A percentile compares a stretch with the other conserved stretches of the same genome.
Conservation (phyloP, 2,797 vertebrate species). For the Muraenolepis orangiensis region DNA sequence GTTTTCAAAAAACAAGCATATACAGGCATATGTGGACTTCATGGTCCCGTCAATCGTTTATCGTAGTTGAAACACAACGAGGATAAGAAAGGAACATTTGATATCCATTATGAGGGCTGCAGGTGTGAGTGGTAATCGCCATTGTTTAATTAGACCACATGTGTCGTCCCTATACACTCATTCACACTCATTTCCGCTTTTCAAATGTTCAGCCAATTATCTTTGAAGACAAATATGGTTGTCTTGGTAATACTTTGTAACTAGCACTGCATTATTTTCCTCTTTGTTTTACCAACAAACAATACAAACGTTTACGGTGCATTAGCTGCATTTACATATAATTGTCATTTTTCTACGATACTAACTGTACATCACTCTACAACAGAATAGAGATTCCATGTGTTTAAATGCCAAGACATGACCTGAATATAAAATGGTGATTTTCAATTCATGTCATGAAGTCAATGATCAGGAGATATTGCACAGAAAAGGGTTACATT, state of each 20-base stretch:
- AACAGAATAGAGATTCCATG: conserved; percentile 40
- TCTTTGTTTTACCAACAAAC: conserved; percentile 23
- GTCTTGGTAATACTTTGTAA: background rate
- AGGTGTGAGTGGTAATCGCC: background rate
- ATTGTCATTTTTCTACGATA: conserved; percentile 36
- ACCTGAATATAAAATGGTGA: conserved; percentile 46
- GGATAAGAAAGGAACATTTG: conserved; percentile 4
- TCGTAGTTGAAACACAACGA: conserved; percentile 11
- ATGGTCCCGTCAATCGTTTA: conserved; percentile 8
- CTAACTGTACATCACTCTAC: conserved; percentile 46
- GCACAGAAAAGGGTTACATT: conserved; percentile 14
- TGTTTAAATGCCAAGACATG: conserved; percentile 33
- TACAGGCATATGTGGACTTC: background rate
- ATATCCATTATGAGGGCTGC: background rate
- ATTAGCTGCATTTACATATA: conserved; percentile 36
- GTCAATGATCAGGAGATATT: conserved; percentile 16
- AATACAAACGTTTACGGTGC: conserved; percentile 38
- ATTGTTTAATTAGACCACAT: background rate
- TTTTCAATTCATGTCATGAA: conserved; percentile 23
- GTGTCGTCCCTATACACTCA: background rate
- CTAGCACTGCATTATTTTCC: conserved; percentile 25
- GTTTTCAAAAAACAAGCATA: background rate
- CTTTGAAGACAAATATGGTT: conserved; percentile 22
- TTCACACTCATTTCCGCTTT: conserved; percentile 10
- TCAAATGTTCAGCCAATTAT: conserved; percentile 18